These are phyloP conservation scores for Seira ritae DNA, from an alignment of 2,888 invertebrate genomes.

Conservation along the genomic window DNA sequence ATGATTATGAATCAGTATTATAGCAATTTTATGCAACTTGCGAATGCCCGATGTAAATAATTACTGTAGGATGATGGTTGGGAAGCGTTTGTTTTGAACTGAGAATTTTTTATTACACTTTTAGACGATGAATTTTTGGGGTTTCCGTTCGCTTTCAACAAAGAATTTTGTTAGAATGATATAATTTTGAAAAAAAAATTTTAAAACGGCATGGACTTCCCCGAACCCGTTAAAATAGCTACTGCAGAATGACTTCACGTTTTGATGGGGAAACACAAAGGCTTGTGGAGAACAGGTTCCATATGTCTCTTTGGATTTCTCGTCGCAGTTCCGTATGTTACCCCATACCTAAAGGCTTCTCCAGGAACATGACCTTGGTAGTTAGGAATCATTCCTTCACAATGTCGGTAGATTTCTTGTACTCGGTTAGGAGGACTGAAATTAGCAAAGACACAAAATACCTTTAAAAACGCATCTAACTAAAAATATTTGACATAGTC, in stretches of 20 bases:
- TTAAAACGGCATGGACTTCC: too few species aligned
- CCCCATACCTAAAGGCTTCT: slow-evolving; percentile 65
- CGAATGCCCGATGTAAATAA: too few species aligned
- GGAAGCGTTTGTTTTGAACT: not conserved
- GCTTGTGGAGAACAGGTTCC: slow-evolving; percentile 53
- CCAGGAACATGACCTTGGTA: slow-evolving; percentile 73
- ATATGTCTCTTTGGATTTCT: slow-evolving; percentile 67
- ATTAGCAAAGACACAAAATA: not conserved
- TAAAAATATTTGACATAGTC: not conserved
- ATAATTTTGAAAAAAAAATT: too few species aligned
- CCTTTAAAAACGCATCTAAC: not conserved
- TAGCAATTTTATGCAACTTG: too few species aligned
- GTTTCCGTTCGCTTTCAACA: too few species aligned
- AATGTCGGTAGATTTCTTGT: slow-evolving; percentile 68
- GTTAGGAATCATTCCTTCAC: slow-evolving; percentile 70
- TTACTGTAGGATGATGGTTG: not conserved
- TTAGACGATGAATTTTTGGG: too few species aligned
- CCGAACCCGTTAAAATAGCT: too few species aligned
- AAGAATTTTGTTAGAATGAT: too few species aligned
- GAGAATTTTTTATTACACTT: not conserved
- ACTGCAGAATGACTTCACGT: too few species aligned
- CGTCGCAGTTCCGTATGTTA: slow-evolving; percentile 68
- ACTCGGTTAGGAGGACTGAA: slow-evolving; percentile 66
- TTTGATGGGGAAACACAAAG: slow-evolving; percentile 65
- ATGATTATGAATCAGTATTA: too few species aligned